Evolutionary conservation across 1,140 invertebrate genomes (phyloP).

Genomic region (Vanessa tameamea): DNA sequence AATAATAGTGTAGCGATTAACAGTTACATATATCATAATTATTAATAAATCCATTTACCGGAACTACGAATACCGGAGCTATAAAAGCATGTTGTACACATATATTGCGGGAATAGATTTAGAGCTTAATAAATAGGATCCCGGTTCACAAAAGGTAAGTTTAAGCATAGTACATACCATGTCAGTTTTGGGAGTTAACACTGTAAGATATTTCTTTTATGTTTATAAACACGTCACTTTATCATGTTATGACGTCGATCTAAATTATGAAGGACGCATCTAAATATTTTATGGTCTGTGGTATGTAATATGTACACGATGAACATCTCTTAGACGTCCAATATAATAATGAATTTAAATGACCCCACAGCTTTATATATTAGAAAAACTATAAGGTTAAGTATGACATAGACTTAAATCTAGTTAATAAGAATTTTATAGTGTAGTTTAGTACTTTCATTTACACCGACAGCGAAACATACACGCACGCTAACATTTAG

Average conservation of each 20-base stretch:
- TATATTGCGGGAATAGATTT: not conserved
- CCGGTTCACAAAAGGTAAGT: not conserved
- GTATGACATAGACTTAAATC: not conserved
- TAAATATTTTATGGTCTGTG: too few species aligned
- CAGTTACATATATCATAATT: not conserved
- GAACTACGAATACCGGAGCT: not conserved
- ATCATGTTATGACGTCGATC: too few species aligned
- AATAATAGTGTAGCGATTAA: not conserved
- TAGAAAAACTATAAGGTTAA: not conserved
- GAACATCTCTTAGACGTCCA: too few species aligned
- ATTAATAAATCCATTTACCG: not conserved
- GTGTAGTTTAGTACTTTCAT: not conserved
- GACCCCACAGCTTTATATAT: too few species aligned
- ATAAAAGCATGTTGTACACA: not conserved
- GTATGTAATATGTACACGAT: too few species aligned
- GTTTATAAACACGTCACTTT: too few species aligned
- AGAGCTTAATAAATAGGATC: not conserved
- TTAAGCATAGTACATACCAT: not conserved
- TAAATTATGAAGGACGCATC: too few species aligned
- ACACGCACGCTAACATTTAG: not conserved
- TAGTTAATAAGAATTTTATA: not conserved
- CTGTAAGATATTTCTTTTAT: not conserved
- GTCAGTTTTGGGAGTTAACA: not conserved
- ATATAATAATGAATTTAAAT: too few species aligned
- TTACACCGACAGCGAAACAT: not conserved